Evolutionary conservation across 2,797 vertebrate genomes (phyloP), one percentile per base, ranked within the genome.

Genomic region (Pygocentrus nattereri): DNA sequence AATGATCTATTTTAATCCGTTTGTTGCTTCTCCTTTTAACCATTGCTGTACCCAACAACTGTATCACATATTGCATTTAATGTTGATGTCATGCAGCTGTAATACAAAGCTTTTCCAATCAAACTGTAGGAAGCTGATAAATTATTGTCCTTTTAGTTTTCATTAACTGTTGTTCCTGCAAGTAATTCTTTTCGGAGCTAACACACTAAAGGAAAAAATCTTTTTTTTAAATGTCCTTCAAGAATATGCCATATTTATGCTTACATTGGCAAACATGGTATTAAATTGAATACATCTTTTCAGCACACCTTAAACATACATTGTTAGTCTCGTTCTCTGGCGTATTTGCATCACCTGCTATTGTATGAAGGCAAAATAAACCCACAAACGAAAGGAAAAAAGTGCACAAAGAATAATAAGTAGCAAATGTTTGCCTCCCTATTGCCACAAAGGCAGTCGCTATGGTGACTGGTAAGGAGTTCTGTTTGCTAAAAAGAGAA

Each of bases 391-490:
- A 18, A 15, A 6, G n/a, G 4, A n/a, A 50, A 27, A 34, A 54
- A 49, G 49, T 56, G 49, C 50, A 38, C 34, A 44, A 74, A 72
- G 6, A n/a, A n/a, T n/a, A n/a, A n/a, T n/a, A n/a, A n/a, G 76
- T 69, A 73, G 19, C 49, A 38, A 50, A 76, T 74, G 34, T 81
- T 83, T 81, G 67, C 71, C 75, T 83, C 61, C 41, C 71, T 76
- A 34, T 79, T 76, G 79, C 81, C 64, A 70, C 58, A 74, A 82
- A 83, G 81, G 61, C 79, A 82, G 86, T 87, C 84, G 25, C 86
- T 79, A 85, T 87, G 84, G 81, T 80, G 76, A 87, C 80, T 67
- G n/a, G n/a, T n/a, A 74, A 74, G 49, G 4, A 78, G 75, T 72
- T n/a, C n/a, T 76, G 74, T 82, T 78, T 74, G 76, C 70, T 74